Conservation (phyloP, 2,113 vertebrate species). For the Talpa occidentalis region DNA sequence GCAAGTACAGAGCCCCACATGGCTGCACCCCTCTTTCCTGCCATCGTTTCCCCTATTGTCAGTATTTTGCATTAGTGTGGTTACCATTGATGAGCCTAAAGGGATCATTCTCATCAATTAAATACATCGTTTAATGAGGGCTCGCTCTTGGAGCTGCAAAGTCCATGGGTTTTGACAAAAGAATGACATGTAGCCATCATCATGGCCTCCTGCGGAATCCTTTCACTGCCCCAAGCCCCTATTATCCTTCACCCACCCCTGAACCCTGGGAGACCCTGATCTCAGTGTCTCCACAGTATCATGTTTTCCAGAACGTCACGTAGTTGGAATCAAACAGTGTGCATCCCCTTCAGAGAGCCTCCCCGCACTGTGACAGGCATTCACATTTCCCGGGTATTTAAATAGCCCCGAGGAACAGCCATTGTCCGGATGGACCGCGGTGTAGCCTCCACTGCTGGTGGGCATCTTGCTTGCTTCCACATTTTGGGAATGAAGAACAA, state of each 20-base stretch:
- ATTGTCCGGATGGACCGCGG: no score
- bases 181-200: fast-evolving
- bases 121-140: not conserved
- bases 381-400: no score
- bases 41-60: not conserved
- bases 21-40: not conserved
- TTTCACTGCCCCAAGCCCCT: no score
- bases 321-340: not conserved
- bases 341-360: no score
- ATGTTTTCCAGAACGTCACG: not conserved
- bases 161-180: not conserved
- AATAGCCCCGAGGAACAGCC: no score
- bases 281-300: not conserved
- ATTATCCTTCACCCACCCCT: not conserved
- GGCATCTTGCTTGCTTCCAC: not conserved
- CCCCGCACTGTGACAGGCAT: no score
- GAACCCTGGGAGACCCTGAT: not conserved
- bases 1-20: not conserved
- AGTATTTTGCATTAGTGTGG: not conserved
- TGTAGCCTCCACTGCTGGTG: no score
- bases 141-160: not conserved
- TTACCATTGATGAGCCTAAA: not conserved
- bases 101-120: no score
- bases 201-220: not conserved
- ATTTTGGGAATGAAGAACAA: not conserved